Evolutionary conservation across 2,797 vertebrate genomes (phyloP).

Genomic region (Enteromius viviparus): DNA sequence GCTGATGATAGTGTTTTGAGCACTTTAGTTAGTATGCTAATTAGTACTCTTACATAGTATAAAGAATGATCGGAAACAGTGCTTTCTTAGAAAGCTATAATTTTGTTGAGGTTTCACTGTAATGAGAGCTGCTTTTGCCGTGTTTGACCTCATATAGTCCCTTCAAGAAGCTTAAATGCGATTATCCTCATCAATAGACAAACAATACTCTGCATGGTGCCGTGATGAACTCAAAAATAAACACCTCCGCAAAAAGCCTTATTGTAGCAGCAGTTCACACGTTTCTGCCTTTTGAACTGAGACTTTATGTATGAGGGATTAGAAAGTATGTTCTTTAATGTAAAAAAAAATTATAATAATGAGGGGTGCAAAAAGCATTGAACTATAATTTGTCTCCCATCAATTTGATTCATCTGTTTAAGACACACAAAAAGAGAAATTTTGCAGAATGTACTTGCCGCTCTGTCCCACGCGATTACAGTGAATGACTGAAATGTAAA

Average conservation of each 20-base stretch:
- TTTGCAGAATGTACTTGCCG: neutral
- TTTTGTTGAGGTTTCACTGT: neutral
- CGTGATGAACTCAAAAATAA: neutral
- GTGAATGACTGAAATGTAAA: neutral
- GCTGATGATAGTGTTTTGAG: neutral
- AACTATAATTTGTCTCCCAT: neutral
- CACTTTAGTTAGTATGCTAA: neutral
- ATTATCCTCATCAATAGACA: slow-evolving; percentile 27
- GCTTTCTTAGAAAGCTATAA: slow-evolving; percentile 9
- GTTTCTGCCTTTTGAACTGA: neutral
- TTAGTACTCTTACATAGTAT: neutral
- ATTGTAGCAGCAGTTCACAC: neutral
- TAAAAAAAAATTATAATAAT: too few species aligned
- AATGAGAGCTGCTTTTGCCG: neutral
- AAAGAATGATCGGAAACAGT: neutral
- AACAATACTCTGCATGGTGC: neutral
- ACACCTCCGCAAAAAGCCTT: neutral
- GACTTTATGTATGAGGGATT: neutral
- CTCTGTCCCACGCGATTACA: neutral
- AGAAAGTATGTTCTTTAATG: neutral
- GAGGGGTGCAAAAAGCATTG: neutral
- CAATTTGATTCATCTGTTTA: neutral
- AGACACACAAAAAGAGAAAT: neutral
- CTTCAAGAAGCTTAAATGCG: slow-evolving; percentile 12
- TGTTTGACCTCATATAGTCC: neutral